Percentiles rank a stretch among this genome's conserved stretches.
Conservation (phyloP, 2,113 vertebrate genomes). For the Sterrhoptilus dennistouni region DNA sequence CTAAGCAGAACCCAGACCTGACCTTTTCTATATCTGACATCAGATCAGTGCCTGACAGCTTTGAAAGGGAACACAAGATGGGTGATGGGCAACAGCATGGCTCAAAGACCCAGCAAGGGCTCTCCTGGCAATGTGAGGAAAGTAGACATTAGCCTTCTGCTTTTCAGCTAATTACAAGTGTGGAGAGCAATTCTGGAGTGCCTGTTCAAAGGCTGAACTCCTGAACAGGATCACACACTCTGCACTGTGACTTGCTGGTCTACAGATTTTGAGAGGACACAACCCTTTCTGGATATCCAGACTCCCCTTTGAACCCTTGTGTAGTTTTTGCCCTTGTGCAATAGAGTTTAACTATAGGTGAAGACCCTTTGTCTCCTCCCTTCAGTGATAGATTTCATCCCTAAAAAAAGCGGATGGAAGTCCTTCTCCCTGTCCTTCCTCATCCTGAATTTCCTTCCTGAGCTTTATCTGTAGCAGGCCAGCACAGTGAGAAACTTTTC, state of each 20-base stretch:
- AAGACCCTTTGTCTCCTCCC: background rate
- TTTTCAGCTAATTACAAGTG: background rate
- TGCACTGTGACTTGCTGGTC: background rate
- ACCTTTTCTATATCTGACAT: background rate
- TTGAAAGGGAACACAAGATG: background rate
- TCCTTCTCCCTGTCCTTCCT: background rate
- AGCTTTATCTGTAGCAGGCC: background rate
- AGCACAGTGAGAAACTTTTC: background rate
- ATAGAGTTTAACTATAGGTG: background rate
- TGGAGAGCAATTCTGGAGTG: background rate
- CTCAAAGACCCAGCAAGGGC: background rate
- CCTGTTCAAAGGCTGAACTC: background rate
- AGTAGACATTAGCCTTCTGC: background rate
- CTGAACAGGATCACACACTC: rapidly evolving
- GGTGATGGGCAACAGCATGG: background rate
- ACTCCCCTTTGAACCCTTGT: background rate
- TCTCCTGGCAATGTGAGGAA: background rate
- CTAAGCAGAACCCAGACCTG: background rate
- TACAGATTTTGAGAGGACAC: background rate
- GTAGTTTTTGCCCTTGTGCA: background rate
- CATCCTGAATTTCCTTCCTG: background rate
- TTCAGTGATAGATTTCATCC: background rate
- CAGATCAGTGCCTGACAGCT: background rate
- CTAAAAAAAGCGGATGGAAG: background rate
- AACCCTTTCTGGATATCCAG: background rate